A percentile compares a stretch with the other conserved stretches of the same genome.
Conservation (phyloP, 2,888 invertebrate species). For the Thera britannica region DNA sequence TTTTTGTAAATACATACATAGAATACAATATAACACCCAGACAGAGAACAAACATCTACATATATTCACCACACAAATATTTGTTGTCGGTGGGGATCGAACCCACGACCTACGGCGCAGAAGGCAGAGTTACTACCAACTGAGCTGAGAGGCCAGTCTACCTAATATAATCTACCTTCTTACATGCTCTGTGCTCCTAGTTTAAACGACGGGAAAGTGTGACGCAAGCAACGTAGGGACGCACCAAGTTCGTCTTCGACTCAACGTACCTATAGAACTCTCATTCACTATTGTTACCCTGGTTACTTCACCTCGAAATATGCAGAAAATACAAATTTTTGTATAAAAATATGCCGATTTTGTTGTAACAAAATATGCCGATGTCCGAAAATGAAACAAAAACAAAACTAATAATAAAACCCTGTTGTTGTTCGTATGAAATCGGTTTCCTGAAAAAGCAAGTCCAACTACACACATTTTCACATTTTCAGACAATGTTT, state of each 20-base stretch:
- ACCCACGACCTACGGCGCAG: too few relatives aligned
- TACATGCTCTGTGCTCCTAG: slow-evolving; percentile 45
- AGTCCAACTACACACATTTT: too few relatives aligned
- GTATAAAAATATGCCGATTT: slow-evolving; percentile 54
- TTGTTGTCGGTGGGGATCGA: too few relatives aligned
- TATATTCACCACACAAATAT: too few relatives aligned
- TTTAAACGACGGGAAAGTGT: slow-evolving; percentile 55
- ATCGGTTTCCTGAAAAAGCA: slow-evolving; percentile 4
- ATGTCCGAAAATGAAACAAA: neutral
- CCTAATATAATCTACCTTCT: neutral
- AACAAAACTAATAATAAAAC: neutral
- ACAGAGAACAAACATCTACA: neutral
- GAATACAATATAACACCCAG: neutral
- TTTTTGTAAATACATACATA: too few relatives aligned
- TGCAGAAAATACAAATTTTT: slow-evolving; percentile 80
- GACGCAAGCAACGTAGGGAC: slow-evolving; percentile 46
- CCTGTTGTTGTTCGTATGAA: neutral
- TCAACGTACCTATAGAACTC: slow-evolving; percentile 20
- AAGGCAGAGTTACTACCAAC: too few relatives aligned
- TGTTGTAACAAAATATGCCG: neutral
- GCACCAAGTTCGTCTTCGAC: slow-evolving; percentile 12
- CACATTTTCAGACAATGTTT: neutral
- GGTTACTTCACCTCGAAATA: slow-evolving; percentile 66
- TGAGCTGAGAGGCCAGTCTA: too few relatives aligned
- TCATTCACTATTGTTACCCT: slow-evolving; percentile 54